Evolutionary conservation across 1,140 invertebrate species (phyloP).

Genomic region (Camponotus floridanus): DNA sequence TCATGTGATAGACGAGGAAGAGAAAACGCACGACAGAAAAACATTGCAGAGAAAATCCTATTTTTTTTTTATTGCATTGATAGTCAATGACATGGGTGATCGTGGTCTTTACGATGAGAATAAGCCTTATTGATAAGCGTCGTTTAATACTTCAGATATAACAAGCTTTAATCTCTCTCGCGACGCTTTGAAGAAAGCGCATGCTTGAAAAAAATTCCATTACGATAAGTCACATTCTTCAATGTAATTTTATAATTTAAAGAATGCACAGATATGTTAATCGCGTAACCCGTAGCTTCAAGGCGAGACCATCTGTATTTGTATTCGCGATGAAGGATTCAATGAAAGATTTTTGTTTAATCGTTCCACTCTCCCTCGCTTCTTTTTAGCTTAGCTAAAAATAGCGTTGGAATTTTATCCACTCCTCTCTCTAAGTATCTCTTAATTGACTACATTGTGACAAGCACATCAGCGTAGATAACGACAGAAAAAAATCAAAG

Average conservation of each 20-base stretch:
- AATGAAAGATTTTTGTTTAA: not conserved
- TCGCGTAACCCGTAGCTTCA: too few relatives aligned
- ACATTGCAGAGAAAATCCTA: not conserved
- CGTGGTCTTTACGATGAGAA: not conserved
- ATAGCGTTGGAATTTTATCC: not conserved
- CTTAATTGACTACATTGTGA: not conserved
- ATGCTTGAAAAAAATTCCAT: not conserved
- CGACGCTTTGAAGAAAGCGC: not conserved
- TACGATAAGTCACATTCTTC: not conserved
- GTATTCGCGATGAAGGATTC: not conserved
- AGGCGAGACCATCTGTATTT: conserved; percentile 2
- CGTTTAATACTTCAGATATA: not conserved
- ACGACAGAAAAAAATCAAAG: not conserved
- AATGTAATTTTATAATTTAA: conserved; percentile 14
- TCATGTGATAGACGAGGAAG: conserved; percentile 12
- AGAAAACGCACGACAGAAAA: not conserved
- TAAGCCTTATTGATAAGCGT: not conserved
- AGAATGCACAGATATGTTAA: not conserved
- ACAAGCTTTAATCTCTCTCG: not conserved
- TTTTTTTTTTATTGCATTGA: not conserved
- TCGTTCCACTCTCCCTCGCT: not conserved
- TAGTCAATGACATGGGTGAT: not conserved
- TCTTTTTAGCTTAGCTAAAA: not conserved
- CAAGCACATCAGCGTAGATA: not conserved
- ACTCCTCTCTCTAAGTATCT: not conserved